Evolutionary conservation across 2,888 invertebrate genomes (phyloP), one percentile per base, ranked within the genome.

Genomic region (Folsomia manolachei): DNA sequence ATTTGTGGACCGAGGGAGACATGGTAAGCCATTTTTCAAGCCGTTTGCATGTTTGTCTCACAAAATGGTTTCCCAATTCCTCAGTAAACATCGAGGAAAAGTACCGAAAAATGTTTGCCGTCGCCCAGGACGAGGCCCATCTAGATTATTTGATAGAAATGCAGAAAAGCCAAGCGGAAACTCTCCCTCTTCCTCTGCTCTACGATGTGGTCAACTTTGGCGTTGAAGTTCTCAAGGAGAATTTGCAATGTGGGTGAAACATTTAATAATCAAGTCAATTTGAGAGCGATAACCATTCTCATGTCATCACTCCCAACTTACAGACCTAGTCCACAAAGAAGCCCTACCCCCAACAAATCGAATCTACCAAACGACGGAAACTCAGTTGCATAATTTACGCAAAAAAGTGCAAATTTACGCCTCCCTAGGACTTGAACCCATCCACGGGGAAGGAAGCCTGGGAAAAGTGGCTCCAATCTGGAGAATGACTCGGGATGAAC

Each of bases 141-240:
- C 26, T 75, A 2, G 75, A 73, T 51, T 75, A 72, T 51, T 61
- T 75, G 11, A 60, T 75, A n/a, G 71, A 75, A 69, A 66, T 75
- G 26, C 69, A 73, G 39, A 51, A 72, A 1, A 69, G 27, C 19
- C 75, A 75, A 39, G 65, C 66, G 7, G 71, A 71, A 51, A 68
- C 71, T 1, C 52, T 73, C 25, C 75, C 75, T 0, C 71, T 75
- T 14, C 75, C 75, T 0, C 70, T 75, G 51, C 67, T 75, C 53
- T 75, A 75, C n/a, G 75, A 75, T 14, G 71, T 75, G 25, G 70
- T 75, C 19, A 71, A 75, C 51, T 26, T 75, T 9, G 75, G 75
- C n/a, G 62, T 72, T 65, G 70, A 75, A 39, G 70, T 70, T 27
- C 52, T 73, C 1, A 72, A 75, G 65, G 71, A 73, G 27, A 69